phyloP scores from a whole-genome alignment of 2,888 invertebrate genomes.

The Lycaena phlaeas region DNA sequence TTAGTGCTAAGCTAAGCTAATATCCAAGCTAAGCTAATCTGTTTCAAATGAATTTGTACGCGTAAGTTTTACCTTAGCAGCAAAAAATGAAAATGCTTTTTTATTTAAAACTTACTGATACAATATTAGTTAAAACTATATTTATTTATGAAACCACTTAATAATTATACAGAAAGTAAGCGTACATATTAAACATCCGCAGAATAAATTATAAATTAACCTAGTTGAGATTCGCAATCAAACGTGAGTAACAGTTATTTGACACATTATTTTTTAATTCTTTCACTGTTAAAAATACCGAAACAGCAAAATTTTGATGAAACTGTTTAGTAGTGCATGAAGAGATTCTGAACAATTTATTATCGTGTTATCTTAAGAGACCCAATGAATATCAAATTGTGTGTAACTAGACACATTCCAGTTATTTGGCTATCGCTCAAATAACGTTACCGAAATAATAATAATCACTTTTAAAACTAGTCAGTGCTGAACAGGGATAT shows the following conservation, averaged over 20 bases:
- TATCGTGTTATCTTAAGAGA: not conserved
- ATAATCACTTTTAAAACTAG: no score
- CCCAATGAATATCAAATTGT: slow-evolving; percentile 1
- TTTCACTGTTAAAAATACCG: slow-evolving; percentile 8
- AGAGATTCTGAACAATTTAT: slow-evolving; percentile 7
- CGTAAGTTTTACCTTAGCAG: no score
- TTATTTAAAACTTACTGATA: no score
- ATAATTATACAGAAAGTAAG: not conserved
- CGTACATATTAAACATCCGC: not conserved
- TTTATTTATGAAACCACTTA: not conserved
- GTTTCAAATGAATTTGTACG: no score
- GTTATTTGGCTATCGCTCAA: no score
- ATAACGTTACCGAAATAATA: no score
- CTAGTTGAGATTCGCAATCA: slow-evolving; percentile 7
- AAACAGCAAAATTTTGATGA: slow-evolving; percentile 2
- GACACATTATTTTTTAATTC: slow-evolving; percentile 4
- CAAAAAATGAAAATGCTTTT: no score
- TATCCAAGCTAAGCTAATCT: no score
- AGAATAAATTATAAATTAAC: slow-evolving; percentile 6
- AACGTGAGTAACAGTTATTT: slow-evolving; percentile 1
- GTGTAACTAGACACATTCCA: no score
- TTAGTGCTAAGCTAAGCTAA: no score
- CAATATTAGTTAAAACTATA: no score
- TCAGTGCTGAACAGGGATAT: no score
- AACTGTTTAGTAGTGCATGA: slow-evolving; percentile 9